These are phyloP conservation scores for Acanthacorydalis orientalis DNA, from an alignment of 2,888 invertebrate species.

Conservation along the genomic window DNA sequence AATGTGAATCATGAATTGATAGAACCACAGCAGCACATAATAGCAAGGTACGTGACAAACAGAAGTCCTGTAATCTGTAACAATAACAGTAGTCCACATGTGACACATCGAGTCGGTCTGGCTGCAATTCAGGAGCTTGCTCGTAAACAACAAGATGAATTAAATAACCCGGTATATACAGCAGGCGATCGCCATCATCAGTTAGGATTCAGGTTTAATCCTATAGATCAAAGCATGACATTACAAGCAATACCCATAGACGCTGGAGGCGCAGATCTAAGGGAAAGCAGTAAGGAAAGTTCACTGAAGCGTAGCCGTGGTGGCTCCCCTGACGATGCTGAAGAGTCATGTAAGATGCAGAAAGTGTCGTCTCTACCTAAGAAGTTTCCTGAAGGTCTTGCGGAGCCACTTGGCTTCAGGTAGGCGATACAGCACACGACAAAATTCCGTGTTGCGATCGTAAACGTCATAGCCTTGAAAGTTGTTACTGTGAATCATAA, in stretches of 20 bases:
- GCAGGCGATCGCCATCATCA: conserved; percentile 11
- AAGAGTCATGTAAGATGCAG: conserved; percentile 25
- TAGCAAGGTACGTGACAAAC: conserved; percentile 16
- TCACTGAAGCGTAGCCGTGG: conserved; percentile 24
- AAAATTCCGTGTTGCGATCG: neutral
- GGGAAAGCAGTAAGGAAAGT: conserved; percentile 32
- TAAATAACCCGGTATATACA: conserved; percentile 18
- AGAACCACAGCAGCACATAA: conserved; percentile 12
- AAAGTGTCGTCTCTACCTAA: conserved; percentile 23
- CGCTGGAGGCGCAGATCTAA: conserved; percentile 11
- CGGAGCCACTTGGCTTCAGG: conserved; percentile 5
- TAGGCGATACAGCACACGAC: conserved; percentile 2
- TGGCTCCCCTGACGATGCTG: conserved; percentile 17
- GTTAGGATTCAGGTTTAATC: conserved; percentile 25
- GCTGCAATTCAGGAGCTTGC: conserved; percentile 65
- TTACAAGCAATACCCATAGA: conserved; percentile 22
- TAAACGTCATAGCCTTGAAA: neutral
- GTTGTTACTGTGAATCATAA: neutral
- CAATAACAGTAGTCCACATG: conserved; percentile 36
- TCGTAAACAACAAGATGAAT: conserved; percentile 35
- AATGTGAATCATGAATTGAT: conserved; percentile 16
- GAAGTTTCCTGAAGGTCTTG: conserved; percentile 5
- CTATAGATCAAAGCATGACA: conserved; percentile 22
- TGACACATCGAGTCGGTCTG: conserved; percentile 50
- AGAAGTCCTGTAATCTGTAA: conserved; percentile 21